These are phyloP conservation scores for Vicugna pacos DNA, from an alignment of 2,113 vertebrate species.

Conservation along the genomic window DNA sequence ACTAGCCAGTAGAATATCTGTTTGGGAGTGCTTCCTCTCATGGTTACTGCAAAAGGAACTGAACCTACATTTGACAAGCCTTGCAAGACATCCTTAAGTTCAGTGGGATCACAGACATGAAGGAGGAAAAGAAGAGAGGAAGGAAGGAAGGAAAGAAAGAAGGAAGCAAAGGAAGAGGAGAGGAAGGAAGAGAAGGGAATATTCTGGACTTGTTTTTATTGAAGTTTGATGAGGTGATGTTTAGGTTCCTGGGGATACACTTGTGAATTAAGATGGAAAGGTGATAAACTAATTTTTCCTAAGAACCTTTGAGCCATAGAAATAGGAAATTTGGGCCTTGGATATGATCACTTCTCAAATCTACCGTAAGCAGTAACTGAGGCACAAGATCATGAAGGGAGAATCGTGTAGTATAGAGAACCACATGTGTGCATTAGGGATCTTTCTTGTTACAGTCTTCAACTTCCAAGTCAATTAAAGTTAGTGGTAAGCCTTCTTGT, in stretches of 20 bases:
- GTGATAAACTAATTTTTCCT: neutral
- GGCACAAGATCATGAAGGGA: neutral
- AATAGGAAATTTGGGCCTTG: neutral
- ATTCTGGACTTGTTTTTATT: neutral
- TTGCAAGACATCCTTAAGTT: neutral
- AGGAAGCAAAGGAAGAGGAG: neutral
- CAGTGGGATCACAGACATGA: neutral
- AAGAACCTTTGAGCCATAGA: neutral
- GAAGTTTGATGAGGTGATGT: neutral
- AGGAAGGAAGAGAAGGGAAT: neutral
- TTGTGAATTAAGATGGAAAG: neutral
- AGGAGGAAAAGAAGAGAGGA: rapidly evolving
- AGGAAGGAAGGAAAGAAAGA: neutral
- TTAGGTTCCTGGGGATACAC: neutral
- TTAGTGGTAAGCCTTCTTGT: neutral
- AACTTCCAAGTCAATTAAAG: neutral
- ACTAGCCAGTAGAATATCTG: neutral
- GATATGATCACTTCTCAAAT: neutral
- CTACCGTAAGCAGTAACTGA: neutral
- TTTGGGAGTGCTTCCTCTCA: neutral
- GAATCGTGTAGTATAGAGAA: neutral
- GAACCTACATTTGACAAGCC: neutral
- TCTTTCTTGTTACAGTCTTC: neutral
- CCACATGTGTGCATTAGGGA: neutral
- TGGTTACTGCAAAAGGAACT: neutral